Base-by-base conservation (phyloP, 2,888 invertebrate genomes). In the Hedya salicella region DNA sequence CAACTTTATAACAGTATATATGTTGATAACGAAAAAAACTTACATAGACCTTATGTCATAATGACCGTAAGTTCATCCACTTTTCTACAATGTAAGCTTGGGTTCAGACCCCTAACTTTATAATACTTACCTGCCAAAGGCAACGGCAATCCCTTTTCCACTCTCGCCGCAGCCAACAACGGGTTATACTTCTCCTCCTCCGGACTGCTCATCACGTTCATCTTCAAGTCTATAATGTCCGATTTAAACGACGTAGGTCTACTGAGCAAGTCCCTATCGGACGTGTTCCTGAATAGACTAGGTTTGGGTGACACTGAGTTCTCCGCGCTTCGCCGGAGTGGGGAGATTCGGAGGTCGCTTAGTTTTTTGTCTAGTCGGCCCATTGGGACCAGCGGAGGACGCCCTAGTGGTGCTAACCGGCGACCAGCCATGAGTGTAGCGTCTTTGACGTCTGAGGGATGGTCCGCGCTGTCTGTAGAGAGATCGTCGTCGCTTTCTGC, bases 401-500 rank as follows among this genome's bases (percentile, higher is more conserved):
- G 78, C 0, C 90, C 91, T 67, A 90, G 69, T 1, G 91, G 89
- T 59, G 85, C 76, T 1, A 89, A 69, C 1, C 89, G 81, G 69
- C 86, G 79, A 5, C 80, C 78, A 3, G 82, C 68, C 32, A 73
- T 57, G 67, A 73, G 69, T 6, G 75, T 74, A 3, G 71, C 67
- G 39, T 90, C 88, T 73, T 85, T 89, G 6, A 86, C 73, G 40
- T 91, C 89, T 0, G 89, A 83, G 1, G 73, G 76, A 32, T 90
- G 88, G 60, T 89, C 86, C 52, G 91, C 92, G 62, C 88, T 92
- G 71, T 92, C 92, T 0, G 89, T 90, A 39, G 88, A 87, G 0
- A 93, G 78, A 30, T 92, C 92, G 36, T 86, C 91, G 62, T 91
- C 91, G 70, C 93, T 87, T 81, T 93, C 94, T 66, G 92, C 85